Percentiles rank a stretch among this genome's conserved stretches.
Evolutionary conservation across 2,113 vertebrate species (phyloP).

Genomic region (Pollachius pollachius): DNA sequence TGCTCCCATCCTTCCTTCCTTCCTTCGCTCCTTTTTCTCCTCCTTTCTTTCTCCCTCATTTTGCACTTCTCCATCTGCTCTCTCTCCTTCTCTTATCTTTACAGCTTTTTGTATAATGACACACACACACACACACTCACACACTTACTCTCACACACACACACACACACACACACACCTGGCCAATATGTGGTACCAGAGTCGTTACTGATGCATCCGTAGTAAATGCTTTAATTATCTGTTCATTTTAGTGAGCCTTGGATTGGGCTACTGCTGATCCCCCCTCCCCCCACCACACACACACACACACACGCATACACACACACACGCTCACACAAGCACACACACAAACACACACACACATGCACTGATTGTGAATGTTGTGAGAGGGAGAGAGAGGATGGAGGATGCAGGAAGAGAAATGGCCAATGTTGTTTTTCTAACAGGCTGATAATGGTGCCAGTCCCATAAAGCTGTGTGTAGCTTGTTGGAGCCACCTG

Average conservation of each 20-base stretch:
- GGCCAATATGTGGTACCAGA: constrained; percentile 25
- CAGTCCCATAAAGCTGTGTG: too few species aligned
- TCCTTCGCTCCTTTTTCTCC: constrained; percentile 23
- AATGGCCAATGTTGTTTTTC: neutral
- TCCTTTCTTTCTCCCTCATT: constrained; percentile 24
- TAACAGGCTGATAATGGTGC: too few species aligned
- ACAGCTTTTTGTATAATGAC: neutral
- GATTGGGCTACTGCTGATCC: too few species aligned
- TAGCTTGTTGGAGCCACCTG: too few species aligned
- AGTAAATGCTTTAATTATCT: too few species aligned
- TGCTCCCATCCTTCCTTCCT: constrained; percentile 19
- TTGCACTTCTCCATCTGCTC: constrained; percentile 25
- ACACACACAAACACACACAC: neutral
- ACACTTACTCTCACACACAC: neutral
- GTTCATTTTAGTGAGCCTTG: too few species aligned
- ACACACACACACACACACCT: neutral
- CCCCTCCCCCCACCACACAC: too few species aligned
- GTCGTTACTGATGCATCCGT: too few species aligned
- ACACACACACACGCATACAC: too few species aligned
- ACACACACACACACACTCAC: neutral
- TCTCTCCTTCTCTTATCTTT: constrained; percentile 11
- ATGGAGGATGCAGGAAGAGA: neutral
- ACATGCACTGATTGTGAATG: neutral
- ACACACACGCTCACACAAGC: neutral
- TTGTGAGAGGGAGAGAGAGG: neutral